Evolutionary conservation across 1,140 invertebrate genomes (phyloP).

Genomic region (Drosophila punjabiensis): DNA sequence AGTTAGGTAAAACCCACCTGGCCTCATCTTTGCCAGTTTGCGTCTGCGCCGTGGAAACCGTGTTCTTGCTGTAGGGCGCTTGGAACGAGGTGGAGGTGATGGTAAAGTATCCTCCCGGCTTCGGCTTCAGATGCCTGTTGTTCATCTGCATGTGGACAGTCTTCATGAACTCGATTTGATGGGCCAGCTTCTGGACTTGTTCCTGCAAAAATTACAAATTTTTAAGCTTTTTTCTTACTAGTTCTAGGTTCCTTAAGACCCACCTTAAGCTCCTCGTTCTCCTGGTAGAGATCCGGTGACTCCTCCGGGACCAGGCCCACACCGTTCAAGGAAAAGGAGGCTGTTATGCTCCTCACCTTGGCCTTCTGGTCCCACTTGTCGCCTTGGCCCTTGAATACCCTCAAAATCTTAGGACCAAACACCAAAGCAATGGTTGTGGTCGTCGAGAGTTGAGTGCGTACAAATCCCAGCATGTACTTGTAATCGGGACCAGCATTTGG

Average conservation of each 20-base stretch:
- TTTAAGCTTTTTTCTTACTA: fast-evolving
- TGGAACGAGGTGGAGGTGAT: conserved; percentile 86
- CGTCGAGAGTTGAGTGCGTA: conserved; percentile 94
- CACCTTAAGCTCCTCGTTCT: conserved; percentile 96
- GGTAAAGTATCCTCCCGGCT: conserved; percentile 92
- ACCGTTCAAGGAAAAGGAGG: conserved; percentile 94
- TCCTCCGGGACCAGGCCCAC: conserved; percentile 92
- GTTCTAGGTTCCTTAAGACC: neutral
- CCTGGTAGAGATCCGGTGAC: conserved; percentile 93
- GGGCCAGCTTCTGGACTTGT: conserved; percentile 95
- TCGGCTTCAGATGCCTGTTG: conserved; percentile 94
- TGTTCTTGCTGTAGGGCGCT: conserved; percentile 80
- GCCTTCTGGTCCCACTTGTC: conserved; percentile 94
- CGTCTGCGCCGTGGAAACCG: conserved; percentile 78
- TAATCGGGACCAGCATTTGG: conserved; percentile 94
- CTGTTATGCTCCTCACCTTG: conserved; percentile 91
- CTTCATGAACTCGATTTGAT: conserved; percentile 96
- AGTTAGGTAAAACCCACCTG: conserved; percentile 3
- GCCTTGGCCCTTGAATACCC: conserved; percentile 92
- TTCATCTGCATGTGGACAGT: conserved; percentile 97
- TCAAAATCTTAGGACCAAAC: conserved; percentile 94
- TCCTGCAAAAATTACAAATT: conserved; percentile 87
- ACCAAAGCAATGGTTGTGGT: conserved; percentile 93
- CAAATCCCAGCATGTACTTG: conserved; percentile 94
- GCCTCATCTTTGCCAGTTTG: conserved; percentile 75